Evolutionary conservation across 2,113 vertebrate species (phyloP).

Genomic region (Hippocampus guttulatus): DNA sequence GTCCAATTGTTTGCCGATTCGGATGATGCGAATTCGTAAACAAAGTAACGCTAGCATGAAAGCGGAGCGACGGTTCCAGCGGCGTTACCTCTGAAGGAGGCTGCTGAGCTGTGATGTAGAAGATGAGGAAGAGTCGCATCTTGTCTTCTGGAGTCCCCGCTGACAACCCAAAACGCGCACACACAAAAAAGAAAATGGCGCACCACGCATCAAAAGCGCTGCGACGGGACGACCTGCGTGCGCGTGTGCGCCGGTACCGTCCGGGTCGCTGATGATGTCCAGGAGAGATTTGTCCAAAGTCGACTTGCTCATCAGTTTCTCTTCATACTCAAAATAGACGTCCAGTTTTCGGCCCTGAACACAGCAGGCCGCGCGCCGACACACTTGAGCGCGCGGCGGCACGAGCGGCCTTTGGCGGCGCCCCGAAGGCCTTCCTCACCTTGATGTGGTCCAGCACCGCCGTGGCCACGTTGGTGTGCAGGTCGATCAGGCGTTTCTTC

Average conservation of each 20-base stretch:
- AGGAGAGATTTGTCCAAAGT: constrained; percentile 94
- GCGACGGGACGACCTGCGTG: neutral
- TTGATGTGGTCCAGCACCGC: constrained; percentile 97
- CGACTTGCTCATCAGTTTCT: constrained; percentile 98
- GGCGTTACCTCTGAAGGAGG: constrained; percentile 85
- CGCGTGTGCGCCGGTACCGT: constrained; percentile 72
- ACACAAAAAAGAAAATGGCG: neutral
- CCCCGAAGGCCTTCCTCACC: constrained; percentile 58
- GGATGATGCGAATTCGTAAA: too few species aligned
- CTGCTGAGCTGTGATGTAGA: constrained; percentile 87
- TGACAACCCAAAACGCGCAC: constrained; percentile 47
- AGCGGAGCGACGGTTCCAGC: too few species aligned
- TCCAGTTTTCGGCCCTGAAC: constrained; percentile 90
- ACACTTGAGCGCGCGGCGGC: too few species aligned
- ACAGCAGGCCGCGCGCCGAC: neutral
- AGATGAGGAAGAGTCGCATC: constrained; percentile 97
- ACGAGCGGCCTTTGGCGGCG: too few species aligned
- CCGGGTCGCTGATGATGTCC: constrained; percentile 95
- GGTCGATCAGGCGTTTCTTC: constrained; percentile 96
- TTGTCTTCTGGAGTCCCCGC: constrained; percentile 97
- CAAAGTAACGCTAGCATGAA: too few species aligned
- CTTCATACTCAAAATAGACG: constrained; percentile 97
- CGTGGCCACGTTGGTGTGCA: constrained; percentile 97
- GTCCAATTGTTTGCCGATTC: too few species aligned
- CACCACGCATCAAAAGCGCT: neutral